phyloP scores from a whole-genome alignment of 30 jellyfish, hydroid and myxozoan genomes.

The Chironex yamaguchii region DNA sequence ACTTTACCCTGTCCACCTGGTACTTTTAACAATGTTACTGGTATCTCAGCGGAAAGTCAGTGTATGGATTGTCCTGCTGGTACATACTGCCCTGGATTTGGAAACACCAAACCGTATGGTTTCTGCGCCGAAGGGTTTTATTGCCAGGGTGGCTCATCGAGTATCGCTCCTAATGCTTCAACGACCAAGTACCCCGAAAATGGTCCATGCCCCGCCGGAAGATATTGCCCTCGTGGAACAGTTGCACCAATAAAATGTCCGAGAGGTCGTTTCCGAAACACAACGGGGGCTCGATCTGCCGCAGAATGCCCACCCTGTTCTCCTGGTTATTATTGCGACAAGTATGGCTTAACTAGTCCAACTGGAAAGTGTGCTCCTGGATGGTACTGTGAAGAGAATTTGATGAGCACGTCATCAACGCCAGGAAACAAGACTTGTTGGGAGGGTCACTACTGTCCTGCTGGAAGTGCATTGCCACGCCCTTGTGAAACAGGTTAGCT shows the following conservation, averaged over 20 bases:
- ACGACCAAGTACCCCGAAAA: slow-evolving; percentile 58
- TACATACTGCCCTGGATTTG: slow-evolving; percentile 79
- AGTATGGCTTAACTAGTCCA: slow-evolving; percentile 78
- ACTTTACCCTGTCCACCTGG: slow-evolving; percentile 93
- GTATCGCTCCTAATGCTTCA: slow-evolving; percentile 80
- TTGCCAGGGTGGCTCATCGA: slow-evolving; percentile 90
- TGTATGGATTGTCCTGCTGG: slow-evolving; percentile 91
- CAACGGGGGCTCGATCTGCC: slow-evolving; percentile 83
- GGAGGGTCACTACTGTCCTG: slow-evolving; percentile 95
- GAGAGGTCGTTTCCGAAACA: slow-evolving; percentile 73
- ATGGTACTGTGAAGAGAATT: slow-evolving; percentile 98
- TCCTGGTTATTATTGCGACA: slow-evolving; percentile 90
- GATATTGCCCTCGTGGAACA: slow-evolving; percentile 90
- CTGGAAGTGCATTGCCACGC: slow-evolving; percentile 85
- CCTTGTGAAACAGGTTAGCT: slow-evolving; percentile 82
- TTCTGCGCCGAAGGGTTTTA: slow-evolving; percentile 83
- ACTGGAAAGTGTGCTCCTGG: slow-evolving; percentile 85
- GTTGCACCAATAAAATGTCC: slow-evolving; percentile 88
- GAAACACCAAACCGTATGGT: slow-evolving; percentile 83
- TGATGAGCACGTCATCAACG: slow-evolving; percentile 77
- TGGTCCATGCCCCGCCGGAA: slow-evolving; percentile 94
- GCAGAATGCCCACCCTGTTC: slow-evolving; percentile 81
- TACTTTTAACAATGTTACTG: slow-evolving; percentile 87
- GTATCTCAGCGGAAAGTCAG: slow-evolving; percentile 57
- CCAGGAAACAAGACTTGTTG: slow-evolving; percentile 88